Evolutionary conservation across 1,140 invertebrate genomes (phyloP), one percentile per base, ranked within the genome.

Genomic region (Drosophila miranda): DNA sequence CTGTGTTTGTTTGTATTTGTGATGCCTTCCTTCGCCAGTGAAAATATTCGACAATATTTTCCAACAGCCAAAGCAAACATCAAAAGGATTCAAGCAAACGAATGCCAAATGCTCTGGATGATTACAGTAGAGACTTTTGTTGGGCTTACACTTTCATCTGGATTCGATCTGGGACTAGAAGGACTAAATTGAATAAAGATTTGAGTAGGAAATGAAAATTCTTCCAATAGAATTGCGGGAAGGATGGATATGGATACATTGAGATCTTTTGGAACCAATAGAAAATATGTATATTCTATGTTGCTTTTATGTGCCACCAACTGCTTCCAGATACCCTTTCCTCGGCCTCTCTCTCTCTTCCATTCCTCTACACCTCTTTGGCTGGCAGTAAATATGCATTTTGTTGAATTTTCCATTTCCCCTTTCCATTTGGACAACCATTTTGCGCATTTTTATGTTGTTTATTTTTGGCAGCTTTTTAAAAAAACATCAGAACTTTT

Each of bases 1-100:
- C 9, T 34, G 58, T 72, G 62, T 66, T 60, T 60, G 53, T 75
- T 72, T 82, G 70, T 72, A 62, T 64, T 75, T 83, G 66, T 59
- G 68, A 67, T 72, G 76, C 81, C 72, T 73, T 70, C 81, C 72
- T 73, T 70, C 49, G 77, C 82, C 81, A 60, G 73, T 61, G 73
- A 86, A 86, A 84, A 86, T 84, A 86, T 86, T 84, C 80, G 68
- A 84, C 80, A 80, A 74, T 86, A 86, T 84, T 83, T 83, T 83
- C 59, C 76, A 86, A 78, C 74, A 86, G 72, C 79, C 74, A 81
- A 48, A 68, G 63, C 56, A 84, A 82, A 78, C 61, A 52, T 60
- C 42, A 68, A 67, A 66, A 57, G 44, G 61, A 51, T 42, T 57
- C 26, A 56, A 30, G 43, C 60, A 68, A 72, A 60, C 61, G 81